Percentiles rank a stretch among this genome's conserved stretches.
Conservation (phyloP, 2,888 invertebrate species). For the Odontocolon sp. region DNA sequence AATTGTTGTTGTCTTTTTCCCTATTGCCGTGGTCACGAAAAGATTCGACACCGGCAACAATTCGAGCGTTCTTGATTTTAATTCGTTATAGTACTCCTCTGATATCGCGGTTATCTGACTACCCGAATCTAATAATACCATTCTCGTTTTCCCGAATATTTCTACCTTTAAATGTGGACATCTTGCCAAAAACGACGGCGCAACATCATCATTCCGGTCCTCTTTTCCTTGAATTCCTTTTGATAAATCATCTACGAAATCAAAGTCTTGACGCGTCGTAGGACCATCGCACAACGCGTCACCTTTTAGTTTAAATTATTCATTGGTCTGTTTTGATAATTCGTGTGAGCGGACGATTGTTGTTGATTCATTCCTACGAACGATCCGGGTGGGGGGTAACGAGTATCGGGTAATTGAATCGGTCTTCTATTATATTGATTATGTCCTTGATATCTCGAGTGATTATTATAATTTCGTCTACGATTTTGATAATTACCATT, state of each 20-base stretch:
- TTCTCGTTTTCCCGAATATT: neutral
- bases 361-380: neutral
- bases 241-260: conserved; percentile 8
- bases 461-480: neutral
- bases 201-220: neutral
- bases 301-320: conserved; percentile 6
- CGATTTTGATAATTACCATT: neutral
- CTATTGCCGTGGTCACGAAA: neutral
- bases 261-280: conserved; percentile 17
- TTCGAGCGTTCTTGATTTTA: neutral
- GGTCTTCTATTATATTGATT: neutral
- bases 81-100: neutral
- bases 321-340: neutral
- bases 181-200: neutral
- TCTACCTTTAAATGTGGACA: neutral
- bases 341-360: neutral
- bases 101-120: conserved; percentile 34
- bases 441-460: neutral
- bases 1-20: neutral
- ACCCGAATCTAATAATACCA: conserved; percentile 9
- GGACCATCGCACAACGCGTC: conserved; percentile 17
- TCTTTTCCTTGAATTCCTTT: neutral
- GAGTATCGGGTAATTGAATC: conserved; percentile 6
- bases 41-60: conserved; percentile 5
- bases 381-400: conserved; percentile 25